Base-by-base conservation (phyloP, 2,888 invertebrate genomes). In the Leucania comma region DNA sequence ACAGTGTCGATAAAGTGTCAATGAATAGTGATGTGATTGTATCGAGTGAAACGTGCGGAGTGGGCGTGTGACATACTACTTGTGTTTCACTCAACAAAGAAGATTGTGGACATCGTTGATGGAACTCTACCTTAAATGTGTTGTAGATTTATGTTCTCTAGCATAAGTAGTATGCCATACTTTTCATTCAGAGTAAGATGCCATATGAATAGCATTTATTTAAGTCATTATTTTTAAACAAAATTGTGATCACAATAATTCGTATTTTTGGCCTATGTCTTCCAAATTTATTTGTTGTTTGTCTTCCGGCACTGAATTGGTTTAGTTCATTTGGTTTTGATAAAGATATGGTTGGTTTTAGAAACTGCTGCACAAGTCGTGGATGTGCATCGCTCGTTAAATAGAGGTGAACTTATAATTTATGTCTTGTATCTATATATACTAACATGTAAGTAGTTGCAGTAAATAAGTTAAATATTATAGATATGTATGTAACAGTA, bases 361-460 rank as follows among this genome's bases (percentile, higher is more conserved):
- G 90, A 89, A 91, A 93, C 91, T 91, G 87, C 89, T 91, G 93
- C 93, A 92, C 93, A 90, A 87, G 81, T 82, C 53, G 84, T 83
- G 82, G 76, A 82, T 87, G 91, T 91, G 93, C 88, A 89, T 90
- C 91, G 92, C 91, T 93, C 94, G 94, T 91, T 91, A 87, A 83
- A 87, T 87, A 91, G 93, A 95, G 95, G 95, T 95, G 95, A 95
- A 94, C 94, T 92, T 86, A 87, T 88, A 88, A 90, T 89, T 93
- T 90, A 93, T 95, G 95, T 95, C 95, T 95, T 95, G 95, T 93
- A 84, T 84, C 81, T 89, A 87, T 91, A 88, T 90, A 86, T 84
- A 83, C 75, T 87, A 80, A 73, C 68, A 72, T 68, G 51, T 85
- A 86, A 85, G 81, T 87, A 87, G 85, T 85, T 69, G 86, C 86